Conservation (phyloP, 2,113 vertebrate species). For the Ailuropoda melanoleuca region DNA sequence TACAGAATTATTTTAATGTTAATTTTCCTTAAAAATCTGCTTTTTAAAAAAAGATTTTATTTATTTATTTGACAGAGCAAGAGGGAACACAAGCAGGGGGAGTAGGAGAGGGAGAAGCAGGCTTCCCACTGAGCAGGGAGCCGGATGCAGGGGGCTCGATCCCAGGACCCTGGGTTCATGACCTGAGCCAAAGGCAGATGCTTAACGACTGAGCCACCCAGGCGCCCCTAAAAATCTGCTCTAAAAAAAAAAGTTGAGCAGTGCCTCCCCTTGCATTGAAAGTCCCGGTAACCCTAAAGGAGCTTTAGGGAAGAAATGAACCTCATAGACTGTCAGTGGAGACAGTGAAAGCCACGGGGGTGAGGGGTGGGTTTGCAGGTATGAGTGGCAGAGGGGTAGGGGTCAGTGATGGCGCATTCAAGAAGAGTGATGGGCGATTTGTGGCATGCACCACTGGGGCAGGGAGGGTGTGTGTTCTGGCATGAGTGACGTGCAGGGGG, state of each 20-base stretch:
- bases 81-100: too few relatives aligned
- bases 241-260: background rate
- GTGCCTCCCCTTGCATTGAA: background rate
- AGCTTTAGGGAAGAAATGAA: background rate
- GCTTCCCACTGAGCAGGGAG: too few relatives aligned
- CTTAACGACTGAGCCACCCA: too few relatives aligned
- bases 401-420: background rate
- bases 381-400: background rate
- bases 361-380: background rate
- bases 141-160: too few relatives aligned
- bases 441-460: background rate
- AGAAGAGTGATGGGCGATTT: background rate
- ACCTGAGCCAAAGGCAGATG: too few relatives aligned
- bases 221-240: too few relatives aligned
- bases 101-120: too few relatives aligned
- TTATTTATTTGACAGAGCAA: too few relatives aligned
- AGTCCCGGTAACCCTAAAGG: background rate
- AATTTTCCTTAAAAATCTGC: slow-evolving; percentile 32
- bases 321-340: background rate
- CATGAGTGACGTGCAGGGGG: background rate
- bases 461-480: background rate
- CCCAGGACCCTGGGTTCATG: too few relatives aligned
- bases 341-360: background rate
- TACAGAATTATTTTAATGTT: background rate
- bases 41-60: background rate